Base-by-base conservation (phyloP, 2,113 vertebrate species). In the Malurus melanocephalus region DNA sequence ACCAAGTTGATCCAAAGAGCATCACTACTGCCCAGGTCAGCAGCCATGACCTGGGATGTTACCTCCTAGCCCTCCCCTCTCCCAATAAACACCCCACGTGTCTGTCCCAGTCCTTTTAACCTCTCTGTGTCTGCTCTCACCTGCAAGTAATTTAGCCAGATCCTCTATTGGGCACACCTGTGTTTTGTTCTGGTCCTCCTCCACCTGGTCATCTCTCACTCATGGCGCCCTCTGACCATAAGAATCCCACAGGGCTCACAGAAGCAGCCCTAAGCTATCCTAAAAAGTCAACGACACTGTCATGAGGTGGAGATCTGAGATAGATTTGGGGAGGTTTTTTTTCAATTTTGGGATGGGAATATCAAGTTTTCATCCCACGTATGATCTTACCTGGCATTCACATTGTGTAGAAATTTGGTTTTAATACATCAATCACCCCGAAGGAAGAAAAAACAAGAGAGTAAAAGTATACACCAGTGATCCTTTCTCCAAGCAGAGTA, bases 61-160 rank as follows among this genome's bases (percentile, higher is more conserved):
- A 0, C 12, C 32, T 4, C 7, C 40, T 11, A 60, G 0, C 12
- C 13, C 27, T 38, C 18, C 27, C 2, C 17, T 40, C n/a, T 5
- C 53, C 33, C 62, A 23, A 11, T 2, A 2, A 35, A 33, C n/a
- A 0, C 5, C 0, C 0, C 2, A 16, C 3, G 0, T 9, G 0
- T 4, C 42, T 17, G 2, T 64, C 30, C 26, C 33, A n/a, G 38
- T 24, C n/a, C 45, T 78, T 26, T 62, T 75, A 71, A 85, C 9
- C 14, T 42, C 51, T 46, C 5, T 5, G 3, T 40, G 74, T 48
- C 49, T 30, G 51, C 27, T 13, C 56, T 71, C 32, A 42, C 16
- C 32, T 57, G 11, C 40, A 40, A 64, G 30, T 28, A 52, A 80
- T 59, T 0, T 20, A 80, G 17, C 43, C n/a, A 5, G 7, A 9